These are phyloP conservation scores for Momotus momota DNA, from an alignment of 2,797 vertebrate genomes.

Conservation along the genomic window DNA sequence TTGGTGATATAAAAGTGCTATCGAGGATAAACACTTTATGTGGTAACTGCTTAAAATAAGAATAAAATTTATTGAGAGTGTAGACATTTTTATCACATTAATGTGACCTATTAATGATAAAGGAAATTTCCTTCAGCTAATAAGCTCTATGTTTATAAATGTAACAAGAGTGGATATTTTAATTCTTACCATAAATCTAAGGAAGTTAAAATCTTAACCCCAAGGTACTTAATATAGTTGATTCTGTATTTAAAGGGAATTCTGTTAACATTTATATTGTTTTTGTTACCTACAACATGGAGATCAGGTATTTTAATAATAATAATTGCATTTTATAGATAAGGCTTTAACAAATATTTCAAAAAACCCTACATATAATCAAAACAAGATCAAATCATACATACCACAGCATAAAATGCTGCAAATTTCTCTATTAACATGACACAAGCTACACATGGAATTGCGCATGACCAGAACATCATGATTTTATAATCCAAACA, in stretches of 20 bases:
- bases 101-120: constrained; percentile 78
- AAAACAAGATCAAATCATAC: background rate
- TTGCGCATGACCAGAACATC: background rate
- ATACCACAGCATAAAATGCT: background rate
- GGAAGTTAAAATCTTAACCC: constrained; percentile 73
- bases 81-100: constrained; percentile 75
- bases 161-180: constrained; percentile 59
- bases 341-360: constrained; percentile 7
- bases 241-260: constrained; percentile 59
- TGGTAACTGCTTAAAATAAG: constrained; percentile 74
- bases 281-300: constrained; percentile 59
- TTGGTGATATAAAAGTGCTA: constrained; percentile 76
- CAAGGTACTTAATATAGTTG: constrained; percentile 64
- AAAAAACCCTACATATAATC: background rate
- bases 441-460: background rate
- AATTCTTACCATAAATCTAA: constrained; percentile 72
- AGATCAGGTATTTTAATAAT: constrained; percentile 50
- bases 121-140: constrained; percentile 78
- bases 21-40: constrained; percentile 76
- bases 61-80: constrained; percentile 62
- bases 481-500: background rate
- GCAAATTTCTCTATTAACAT: background rate
- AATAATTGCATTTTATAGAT: constrained; percentile 38
- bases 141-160: constrained; percentile 72
- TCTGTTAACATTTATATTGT: constrained; percentile 53